Conservation (phyloP, 2,797 vertebrate genomes). For the Saxicola maurus region DNA sequence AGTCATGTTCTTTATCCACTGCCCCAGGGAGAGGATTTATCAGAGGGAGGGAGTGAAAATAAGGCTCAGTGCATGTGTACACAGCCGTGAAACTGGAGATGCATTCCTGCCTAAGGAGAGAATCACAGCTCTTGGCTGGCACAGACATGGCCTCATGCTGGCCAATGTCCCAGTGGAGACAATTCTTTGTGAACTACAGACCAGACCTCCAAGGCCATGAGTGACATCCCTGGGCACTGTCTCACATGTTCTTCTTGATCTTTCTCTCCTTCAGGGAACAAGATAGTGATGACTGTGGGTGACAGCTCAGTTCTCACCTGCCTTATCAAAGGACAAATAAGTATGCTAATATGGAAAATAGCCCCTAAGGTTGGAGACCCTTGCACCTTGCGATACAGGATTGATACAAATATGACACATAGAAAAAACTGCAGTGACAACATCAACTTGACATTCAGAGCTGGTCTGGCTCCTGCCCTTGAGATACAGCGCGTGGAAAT, state of each 20-base stretch:
- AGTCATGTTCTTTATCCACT: background rate
- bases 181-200: background rate
- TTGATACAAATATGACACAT: accelerated
- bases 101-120: background rate
- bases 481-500: background rate
- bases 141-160: background rate
- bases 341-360: constrained; percentile 1
- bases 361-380: accelerated
- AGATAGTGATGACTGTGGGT: accelerated
- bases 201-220: background rate
- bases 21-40: background rate
- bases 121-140: background rate
- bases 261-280: background rate
- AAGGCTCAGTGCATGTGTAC: background rate
- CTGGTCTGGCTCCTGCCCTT: background rate
- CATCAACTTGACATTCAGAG: constrained; percentile 8
- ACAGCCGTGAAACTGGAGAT: background rate
- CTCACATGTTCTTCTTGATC: too few relatives aligned
- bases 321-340: accelerated
- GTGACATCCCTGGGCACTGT: background rate
- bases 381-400: background rate
- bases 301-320: background rate
- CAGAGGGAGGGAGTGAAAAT: background rate
- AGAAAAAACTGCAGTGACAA: constrained; percentile 15
- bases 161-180: background rate